Percentiles rank a stretch among this genome's conserved stretches.
phyloP scores from a whole-genome alignment of 2,113 vertebrate genomes.

The Dipodomys stephensi region DNA sequence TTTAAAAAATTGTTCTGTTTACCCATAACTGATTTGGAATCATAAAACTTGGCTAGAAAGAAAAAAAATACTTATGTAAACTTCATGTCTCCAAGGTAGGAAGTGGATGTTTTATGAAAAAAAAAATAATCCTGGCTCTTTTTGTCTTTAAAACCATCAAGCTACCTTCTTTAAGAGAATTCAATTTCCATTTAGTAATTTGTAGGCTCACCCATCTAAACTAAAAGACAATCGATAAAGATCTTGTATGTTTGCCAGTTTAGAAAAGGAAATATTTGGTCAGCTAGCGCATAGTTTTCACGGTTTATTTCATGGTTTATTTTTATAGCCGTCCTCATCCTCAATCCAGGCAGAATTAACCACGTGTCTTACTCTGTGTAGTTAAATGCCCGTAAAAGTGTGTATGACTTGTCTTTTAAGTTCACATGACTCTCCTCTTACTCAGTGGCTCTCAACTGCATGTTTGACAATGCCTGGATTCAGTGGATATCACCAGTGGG shows the following conservation, averaged over 20 bases:
- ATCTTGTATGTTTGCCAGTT: neutral
- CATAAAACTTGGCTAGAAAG: neutral
- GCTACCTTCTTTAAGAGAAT: slow-evolving; percentile 34
- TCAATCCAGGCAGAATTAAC: neutral
- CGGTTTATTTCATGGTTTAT: neutral
- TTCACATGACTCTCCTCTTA: neutral
- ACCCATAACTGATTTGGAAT: neutral
- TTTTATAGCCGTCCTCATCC: neutral
- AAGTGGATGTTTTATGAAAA: slow-evolving; percentile 34
- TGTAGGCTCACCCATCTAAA: slow-evolving; percentile 37
- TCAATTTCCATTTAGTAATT: slow-evolving; percentile 28
- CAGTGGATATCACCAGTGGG: neutral
- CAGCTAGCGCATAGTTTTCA: neutral
- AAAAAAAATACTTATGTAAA: neutral
- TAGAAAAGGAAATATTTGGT: slow-evolving; percentile 25
- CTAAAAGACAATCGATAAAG: slow-evolving; percentile 38
- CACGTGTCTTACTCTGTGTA: neutral
- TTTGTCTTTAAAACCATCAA: neutral
- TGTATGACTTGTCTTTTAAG: slow-evolving; percentile 14
- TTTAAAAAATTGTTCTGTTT: neutral
- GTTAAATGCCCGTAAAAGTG: slow-evolving; percentile 19
- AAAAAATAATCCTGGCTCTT: neutral
- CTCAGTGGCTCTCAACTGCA: neutral
- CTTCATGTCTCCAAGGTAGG: slow-evolving; percentile 27
- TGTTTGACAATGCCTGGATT: neutral